phyloP scores from a whole-genome alignment of 1,140 invertebrate genomes.

The Caenorhabditis tropicalis region DNA sequence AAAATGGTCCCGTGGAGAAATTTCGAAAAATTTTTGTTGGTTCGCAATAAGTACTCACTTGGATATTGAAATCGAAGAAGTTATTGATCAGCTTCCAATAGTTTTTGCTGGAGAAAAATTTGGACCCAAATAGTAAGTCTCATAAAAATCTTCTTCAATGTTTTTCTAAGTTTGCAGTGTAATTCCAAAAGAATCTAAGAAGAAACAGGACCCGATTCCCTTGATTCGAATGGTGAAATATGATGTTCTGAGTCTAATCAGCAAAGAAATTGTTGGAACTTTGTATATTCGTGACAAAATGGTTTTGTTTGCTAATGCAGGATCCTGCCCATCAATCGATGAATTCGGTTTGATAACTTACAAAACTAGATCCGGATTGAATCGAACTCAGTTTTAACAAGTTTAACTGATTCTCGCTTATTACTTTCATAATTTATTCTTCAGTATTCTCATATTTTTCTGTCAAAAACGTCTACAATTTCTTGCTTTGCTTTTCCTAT shows the following conservation, averaged over 20 bases:
- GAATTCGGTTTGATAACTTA: neutral
- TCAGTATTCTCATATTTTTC: neutral
- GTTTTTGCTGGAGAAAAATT: neutral
- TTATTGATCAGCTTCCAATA: neutral
- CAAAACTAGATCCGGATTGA: neutral
- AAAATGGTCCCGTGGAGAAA: neutral
- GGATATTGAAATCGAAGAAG: neutral
- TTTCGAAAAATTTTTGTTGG: neutral
- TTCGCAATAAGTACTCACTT: neutral
- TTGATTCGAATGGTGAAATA: neutral
- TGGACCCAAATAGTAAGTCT: neutral
- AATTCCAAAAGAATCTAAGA: neutral
- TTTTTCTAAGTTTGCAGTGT: neutral
- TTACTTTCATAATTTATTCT: neutral
- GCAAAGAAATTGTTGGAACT: neutral
- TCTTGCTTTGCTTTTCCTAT: too few species aligned
- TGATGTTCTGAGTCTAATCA: neutral
- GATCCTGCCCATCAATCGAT: neutral
- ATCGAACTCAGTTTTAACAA: neutral
- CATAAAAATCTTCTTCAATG: neutral
- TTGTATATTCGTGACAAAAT: neutral
- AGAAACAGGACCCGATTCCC: neutral
- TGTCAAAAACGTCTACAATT: too few species aligned
- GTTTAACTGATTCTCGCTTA: neutral
- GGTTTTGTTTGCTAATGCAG: neutral